Evolutionary conservation across 1,140 invertebrate species (phyloP).

Genomic region (Acromyrmex charruanus): DNA sequence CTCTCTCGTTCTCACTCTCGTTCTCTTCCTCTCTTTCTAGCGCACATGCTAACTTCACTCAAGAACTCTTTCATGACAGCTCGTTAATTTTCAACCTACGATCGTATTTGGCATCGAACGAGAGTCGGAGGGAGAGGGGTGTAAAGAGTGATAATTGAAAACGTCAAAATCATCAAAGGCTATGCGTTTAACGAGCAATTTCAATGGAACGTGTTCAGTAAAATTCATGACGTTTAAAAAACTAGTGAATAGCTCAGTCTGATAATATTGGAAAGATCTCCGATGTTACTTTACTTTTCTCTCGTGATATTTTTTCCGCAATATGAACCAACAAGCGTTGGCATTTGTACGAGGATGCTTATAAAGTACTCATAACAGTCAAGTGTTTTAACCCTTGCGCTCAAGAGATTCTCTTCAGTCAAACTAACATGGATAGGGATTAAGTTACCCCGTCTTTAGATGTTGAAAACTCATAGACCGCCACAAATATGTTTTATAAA

Average conservation of each 20-base stretch:
- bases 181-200: conserved; percentile 26
- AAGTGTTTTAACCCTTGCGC: background rate
- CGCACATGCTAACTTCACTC: conserved; percentile 22
- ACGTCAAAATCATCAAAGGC: conserved; percentile 68
- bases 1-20: background rate
- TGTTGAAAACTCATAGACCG: background rate
- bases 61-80: conserved; percentile 72
- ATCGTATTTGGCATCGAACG: conserved; percentile 40
- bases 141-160: conserved; percentile 68
- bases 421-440: background rate
- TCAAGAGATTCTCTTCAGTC: background rate
- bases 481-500: background rate
- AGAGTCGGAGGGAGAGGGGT: background rate
- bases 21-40: background rate
- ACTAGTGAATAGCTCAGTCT: background rate
- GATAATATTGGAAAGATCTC: conserved; percentile 1
- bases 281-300: background rate
- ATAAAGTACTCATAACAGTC: background rate
- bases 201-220: conserved; percentile 18
- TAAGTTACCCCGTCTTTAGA: background rate
- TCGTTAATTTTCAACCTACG: conserved; percentile 71
- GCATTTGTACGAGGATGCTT: background rate
- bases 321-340: background rate
- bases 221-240: conserved; percentile 49
- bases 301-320: background rate